phyloP scores from a whole-genome alignment of 2,888 invertebrate species.

The Uropetala carovei region DNA sequence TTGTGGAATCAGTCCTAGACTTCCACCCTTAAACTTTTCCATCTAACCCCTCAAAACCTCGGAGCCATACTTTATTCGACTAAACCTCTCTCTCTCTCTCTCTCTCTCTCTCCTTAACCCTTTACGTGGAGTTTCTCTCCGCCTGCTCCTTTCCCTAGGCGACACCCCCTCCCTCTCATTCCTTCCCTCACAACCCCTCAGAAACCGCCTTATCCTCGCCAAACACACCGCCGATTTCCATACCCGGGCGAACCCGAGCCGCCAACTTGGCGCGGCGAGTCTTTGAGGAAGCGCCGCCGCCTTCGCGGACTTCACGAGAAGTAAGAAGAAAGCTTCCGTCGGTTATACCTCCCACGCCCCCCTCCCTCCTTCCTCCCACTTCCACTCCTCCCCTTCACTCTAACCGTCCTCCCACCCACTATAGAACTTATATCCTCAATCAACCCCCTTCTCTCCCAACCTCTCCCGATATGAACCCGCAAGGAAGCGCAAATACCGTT shows the following conservation, averaged over 20 bases:
- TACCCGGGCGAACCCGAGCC: not conserved
- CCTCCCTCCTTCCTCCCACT: not conserved
- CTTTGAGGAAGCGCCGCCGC: slow-evolving; percentile 22
- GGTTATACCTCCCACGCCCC: not conserved
- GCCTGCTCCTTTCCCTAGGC: not conserved
- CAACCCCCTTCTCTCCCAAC: not conserved
- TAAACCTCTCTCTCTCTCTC: not conserved
- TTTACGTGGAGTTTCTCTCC: not conserved
- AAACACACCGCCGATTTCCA: slow-evolving; percentile 25
- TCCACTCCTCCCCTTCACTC: not conserved
- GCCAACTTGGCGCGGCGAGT: not conserved
- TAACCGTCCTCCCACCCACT: not conserved
- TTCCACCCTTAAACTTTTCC: not conserved
- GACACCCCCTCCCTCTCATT: not conserved
- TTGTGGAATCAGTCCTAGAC: not conserved
- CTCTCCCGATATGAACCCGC: not conserved
- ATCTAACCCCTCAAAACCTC: not conserved
- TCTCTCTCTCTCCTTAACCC: not conserved
- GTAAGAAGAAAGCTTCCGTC: not conserved
- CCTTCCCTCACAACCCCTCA: not conserved
- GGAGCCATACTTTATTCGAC: not conserved
- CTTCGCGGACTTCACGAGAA: not conserved
- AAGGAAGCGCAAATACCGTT: slow-evolving; percentile 3
- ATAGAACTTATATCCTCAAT: not conserved
- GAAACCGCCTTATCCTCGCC: slow-evolving; percentile 12